phyloP scores from a whole-genome alignment of 1,140 invertebrate genomes.

The Eufriesea mexicana region DNA sequence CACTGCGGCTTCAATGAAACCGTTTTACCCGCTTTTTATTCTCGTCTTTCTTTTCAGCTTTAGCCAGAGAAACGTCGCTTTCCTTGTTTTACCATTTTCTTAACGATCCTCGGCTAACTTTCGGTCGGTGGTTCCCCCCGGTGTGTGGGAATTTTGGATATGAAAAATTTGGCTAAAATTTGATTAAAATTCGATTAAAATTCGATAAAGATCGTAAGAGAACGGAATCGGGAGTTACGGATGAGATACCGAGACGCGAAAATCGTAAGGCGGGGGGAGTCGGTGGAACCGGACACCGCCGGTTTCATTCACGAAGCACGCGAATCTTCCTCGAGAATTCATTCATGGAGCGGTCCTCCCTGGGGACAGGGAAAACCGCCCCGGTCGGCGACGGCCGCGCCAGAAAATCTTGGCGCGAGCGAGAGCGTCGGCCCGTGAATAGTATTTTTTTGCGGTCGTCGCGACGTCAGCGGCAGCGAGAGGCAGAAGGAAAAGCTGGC shows the following conservation, averaged over 20 bases:
- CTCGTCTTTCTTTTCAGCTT: no score
- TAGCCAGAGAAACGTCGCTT: no score
- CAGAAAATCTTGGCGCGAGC: constrained; percentile 26
- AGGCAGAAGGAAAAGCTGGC: constrained; percentile 25
- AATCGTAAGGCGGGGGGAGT: not conserved
- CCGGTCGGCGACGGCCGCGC: not conserved
- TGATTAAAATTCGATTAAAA: no score
- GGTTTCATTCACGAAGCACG: not conserved
- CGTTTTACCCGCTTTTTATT: not conserved
- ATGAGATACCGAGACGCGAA: not conserved
- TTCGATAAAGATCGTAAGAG: no score
- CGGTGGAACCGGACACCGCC: no score
- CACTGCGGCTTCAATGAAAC: constrained; percentile 3
- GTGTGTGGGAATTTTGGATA: no score
- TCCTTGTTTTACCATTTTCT: no score
- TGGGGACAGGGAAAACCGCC: constrained; percentile 8
- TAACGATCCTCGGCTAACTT: no score
- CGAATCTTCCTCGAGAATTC: not conserved
- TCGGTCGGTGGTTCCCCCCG: no score
- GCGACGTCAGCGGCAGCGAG: constrained; percentile 34
- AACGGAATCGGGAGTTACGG: no score
- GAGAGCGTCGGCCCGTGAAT: not conserved
- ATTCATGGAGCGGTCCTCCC: not conserved
- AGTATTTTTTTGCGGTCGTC: not conserved
- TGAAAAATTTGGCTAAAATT: no score